These are phyloP conservation scores for Dryomyza anilis DNA, from an alignment of 2,888 invertebrate genomes.

Conservation along the genomic window DNA sequence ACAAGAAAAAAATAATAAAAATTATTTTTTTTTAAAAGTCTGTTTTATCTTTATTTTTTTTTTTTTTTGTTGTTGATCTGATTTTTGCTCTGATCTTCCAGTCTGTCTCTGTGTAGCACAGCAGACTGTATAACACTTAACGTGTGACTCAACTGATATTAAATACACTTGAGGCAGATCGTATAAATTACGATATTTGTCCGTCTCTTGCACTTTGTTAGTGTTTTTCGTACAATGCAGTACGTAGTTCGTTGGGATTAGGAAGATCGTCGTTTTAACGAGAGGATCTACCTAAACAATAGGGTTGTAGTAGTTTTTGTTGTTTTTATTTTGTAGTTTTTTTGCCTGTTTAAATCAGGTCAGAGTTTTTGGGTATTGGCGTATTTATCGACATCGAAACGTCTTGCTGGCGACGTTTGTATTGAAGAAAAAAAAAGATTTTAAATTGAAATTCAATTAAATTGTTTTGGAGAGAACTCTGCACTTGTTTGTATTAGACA, in stretches of 20 bases:
- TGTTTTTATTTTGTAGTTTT: not conserved
- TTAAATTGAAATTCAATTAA: not conserved
- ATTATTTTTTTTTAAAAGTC: not conserved
- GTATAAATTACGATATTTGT: not conserved
- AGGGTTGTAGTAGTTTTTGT: too few species aligned
- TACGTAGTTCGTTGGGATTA: not conserved
- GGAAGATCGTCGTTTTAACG: too few species aligned
- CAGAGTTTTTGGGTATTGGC: slow-evolving; percentile 54
- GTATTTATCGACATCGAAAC: slow-evolving; percentile 58
- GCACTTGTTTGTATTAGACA: slow-evolving; percentile 17
- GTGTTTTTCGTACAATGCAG: not conserved
- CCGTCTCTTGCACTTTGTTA: not conserved
- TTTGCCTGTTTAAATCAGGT: slow-evolving; percentile 55
- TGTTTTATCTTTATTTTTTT: not conserved
- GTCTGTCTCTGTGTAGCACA: not conserved
- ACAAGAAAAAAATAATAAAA: not conserved
- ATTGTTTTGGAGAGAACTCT: not conserved
- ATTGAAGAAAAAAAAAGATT: slow-evolving; percentile 4
- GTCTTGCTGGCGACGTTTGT: slow-evolving; percentile 32
- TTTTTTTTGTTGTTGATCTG: slow-evolving; percentile 14
- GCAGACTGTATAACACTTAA: too few species aligned
- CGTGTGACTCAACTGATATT: not conserved
- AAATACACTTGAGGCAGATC: not conserved
- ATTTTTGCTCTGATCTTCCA: not conserved
- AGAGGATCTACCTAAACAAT: too few species aligned